Percentiles rank a stretch among this genome's conserved stretches.
These are phyloP conservation scores for Thunnus thynnus DNA, from an alignment of 2,113 vertebrate species.

Conservation along the genomic window DNA sequence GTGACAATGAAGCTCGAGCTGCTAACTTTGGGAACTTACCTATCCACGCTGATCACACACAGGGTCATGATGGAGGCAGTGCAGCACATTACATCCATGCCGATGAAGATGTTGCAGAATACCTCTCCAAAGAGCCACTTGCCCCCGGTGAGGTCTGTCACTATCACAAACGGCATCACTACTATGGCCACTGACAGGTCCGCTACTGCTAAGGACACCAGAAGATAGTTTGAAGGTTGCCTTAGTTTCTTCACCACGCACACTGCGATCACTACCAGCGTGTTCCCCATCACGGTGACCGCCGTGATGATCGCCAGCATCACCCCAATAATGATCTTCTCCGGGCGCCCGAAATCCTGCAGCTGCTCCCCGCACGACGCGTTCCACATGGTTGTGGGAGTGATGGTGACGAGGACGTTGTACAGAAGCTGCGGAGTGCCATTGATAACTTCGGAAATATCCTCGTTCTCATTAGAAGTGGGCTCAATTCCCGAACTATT, in stretches of 20 bases:
- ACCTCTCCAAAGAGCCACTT: conserved; percentile 88
- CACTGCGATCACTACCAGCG: conserved; percentile 87
- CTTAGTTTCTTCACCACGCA: conserved; percentile 88
- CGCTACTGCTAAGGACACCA: conserved; percentile 87
- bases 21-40: conserved; percentile 77
- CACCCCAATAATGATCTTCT: conserved; percentile 86
- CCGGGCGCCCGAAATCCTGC: conserved; percentile 79
- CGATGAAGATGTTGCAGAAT: conserved; percentile 89
- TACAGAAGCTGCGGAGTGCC: conserved; percentile 74
- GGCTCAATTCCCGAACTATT: conserved; percentile 83
- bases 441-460: conserved; percentile 81
- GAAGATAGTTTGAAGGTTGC: conserved; percentile 88
- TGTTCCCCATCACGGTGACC: conserved; percentile 88
- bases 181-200: conserved; percentile 87
- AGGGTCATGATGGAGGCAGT: conserved; percentile 89
- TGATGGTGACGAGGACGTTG: conserved; percentile 64
- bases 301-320: conserved; percentile 85
- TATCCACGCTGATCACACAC: conserved; percentile 88
- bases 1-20: background rate
- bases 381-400: conserved; percentile 80
- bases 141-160: conserved; percentile 87
- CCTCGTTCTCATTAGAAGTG: conserved; percentile 77
- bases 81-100: conserved; percentile 90
- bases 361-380: conserved; percentile 84
- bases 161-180: conserved; percentile 88